Evolutionary conservation across 2,797 vertebrate species (phyloP), one percentile per base, ranked within the genome.

Genomic region (Trachops cirrhosus): DNA sequence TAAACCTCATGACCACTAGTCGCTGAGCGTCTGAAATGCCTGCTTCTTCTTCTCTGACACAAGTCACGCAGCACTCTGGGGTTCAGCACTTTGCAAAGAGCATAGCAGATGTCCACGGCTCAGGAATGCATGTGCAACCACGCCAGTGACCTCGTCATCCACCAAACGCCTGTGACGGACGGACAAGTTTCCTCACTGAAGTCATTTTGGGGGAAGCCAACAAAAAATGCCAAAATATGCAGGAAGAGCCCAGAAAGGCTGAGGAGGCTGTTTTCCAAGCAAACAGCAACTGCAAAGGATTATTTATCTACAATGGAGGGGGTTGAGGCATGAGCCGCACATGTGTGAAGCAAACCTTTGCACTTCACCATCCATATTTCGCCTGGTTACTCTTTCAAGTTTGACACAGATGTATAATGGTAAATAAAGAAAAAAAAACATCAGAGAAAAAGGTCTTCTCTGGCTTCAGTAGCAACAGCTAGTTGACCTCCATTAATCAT

Each of bases 151-250:
- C 95, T 88, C 44, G 95, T 91, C 97, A 97, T 96, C 91, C 97
- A 96, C 96, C 97, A 97, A 98, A 97, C 79, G 97, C 68, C 96
- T 90, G 93, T 57, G 94, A 94, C 89, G 89, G 96, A 97, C 94
- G 89, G 97, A 97, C 62, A 92, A 97, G 87, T 97, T 98, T 98
- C 97, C 94, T 97, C 86, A 93, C 97, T 98, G 97, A 98, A 95
- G 97, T 98, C 44, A 97, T 97, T 97, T 96, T 77, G 93, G 68
- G 82, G 90, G 50, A 97, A 97, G 98, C 96, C 97, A 98, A 93
- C 57, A 96, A 87, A 87, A 95, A 97, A 91, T 78, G 68, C 83
- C 3, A 90, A 98, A 98, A 95, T 96, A 97, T 88, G 90, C 93
- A 97, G 91, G 37, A 73, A 88, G 85, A 94, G 70, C 94, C 95